A percentile compares a stretch with the other conserved stretches of the same genome.
Evolutionary conservation across 2,888 invertebrate species (phyloP).

Genomic region (Odontomyia ornata): DNA sequence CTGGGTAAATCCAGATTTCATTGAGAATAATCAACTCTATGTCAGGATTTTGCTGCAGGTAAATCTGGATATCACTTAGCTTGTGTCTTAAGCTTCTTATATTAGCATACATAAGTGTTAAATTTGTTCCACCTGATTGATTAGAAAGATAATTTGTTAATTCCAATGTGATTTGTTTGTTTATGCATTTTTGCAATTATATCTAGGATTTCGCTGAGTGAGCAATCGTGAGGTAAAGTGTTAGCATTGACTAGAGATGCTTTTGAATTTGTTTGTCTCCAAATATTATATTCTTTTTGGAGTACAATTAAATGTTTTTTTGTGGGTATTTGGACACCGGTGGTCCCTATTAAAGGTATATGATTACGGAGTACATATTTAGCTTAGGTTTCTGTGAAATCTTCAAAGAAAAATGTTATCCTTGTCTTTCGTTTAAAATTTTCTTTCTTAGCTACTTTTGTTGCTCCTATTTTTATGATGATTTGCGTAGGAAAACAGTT

Average conservation of each 20-base stretch:
- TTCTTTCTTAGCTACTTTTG: background rate
- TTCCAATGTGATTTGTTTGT: no score
- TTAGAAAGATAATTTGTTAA: no score
- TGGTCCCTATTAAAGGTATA: background rate
- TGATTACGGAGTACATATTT: background rate
- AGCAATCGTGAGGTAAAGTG: background rate
- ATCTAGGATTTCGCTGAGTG: background rate
- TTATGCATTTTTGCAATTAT: no score
- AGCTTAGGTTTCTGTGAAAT: background rate
- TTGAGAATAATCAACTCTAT: no score
- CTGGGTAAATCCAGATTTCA: no score
- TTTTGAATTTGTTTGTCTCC: background rate
- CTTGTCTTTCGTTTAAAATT: background rate
- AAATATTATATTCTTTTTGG: no score
- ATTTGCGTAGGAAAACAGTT: background rate
- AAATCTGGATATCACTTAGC: no score
- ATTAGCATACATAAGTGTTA: no score
- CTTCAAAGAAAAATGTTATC: background rate
- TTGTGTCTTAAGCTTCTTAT: no score
- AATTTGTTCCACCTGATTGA: no score
- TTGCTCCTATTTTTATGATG: background rate
- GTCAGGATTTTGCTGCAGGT: no score
- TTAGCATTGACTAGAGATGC: background rate
- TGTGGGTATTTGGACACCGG: background rate
- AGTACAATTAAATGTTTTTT: background rate